Base-by-base conservation (phyloP, 1,140 invertebrate species). In the Sinella curviseta region DNA sequence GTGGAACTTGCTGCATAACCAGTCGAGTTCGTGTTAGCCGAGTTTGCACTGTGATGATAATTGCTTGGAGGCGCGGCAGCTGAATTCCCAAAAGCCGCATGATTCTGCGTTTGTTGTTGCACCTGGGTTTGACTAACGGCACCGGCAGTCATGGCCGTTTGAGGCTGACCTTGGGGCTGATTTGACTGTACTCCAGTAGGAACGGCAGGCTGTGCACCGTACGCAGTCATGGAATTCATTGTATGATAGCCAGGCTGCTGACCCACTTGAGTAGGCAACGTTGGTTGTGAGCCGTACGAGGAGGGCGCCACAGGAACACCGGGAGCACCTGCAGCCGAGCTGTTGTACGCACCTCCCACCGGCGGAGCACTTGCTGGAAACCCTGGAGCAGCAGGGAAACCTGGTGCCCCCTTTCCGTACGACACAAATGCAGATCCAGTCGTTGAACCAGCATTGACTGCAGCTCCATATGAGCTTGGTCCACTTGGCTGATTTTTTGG, bases 381-480 rank as follows among this genome's bases (percentile, higher is more conserved):
- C 14, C 82, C 82, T n/a, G 82, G 82, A 30, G 82, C 82, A 28
- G 82, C 82, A 31, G 82, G 82, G 57, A 82, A 83, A 30, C 82
- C 83, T 12, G 83, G 83, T 36, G 81, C 83, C n/a, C 74, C 79
- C 73, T 80, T 81, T 26, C 54, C 54, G 33, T 82, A 82, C 14
- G 81, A 75, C 24, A 80, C 83, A 80, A 83, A 83, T 20, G 83
- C 83, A 31, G 83, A 83, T 16, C 78, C 81, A 80, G 77, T 65
- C 48, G 73, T 79, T 31, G 65, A 16, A 31, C 75, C 75, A 30
- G 39, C 1, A 77, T 57, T 57, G 26, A 48, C 39, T n/a, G 80
- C 74, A 78, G 78, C 77, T 30, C 48, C 78, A 74, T 80, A 80
- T 3, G 80, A 57, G n/a, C 73, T 80, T 77, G 74, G 39, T 75